A percentile compares a stretch with the other conserved stretches of the same genome.
These are phyloP conservation scores for Andinoacara biseriatus DNA, from an alignment of 2,113 vertebrate genomes.

Conservation along the genomic window DNA sequence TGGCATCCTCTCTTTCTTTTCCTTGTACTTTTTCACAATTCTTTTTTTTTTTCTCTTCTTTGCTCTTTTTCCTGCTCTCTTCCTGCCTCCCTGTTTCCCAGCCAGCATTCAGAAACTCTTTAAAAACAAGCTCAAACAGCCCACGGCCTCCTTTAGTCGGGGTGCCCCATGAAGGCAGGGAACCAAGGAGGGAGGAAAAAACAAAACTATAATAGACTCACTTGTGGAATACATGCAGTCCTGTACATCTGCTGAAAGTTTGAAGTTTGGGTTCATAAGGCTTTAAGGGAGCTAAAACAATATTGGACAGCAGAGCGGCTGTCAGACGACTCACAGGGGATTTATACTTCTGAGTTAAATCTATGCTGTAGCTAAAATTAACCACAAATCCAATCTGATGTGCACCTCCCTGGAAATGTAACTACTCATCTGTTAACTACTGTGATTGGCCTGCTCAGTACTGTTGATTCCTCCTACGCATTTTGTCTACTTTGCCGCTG, in stretches of 20 bases:
- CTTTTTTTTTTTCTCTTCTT: conserved; percentile 14
- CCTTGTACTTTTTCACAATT: neutral
- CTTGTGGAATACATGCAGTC: conserved; percentile 6
- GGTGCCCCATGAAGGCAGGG: conserved; percentile 11
- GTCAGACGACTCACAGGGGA: conserved; percentile 12
- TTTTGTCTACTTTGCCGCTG: neutral
- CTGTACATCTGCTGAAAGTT: conserved; percentile 15
- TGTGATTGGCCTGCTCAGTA: neutral
- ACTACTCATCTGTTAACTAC: neutral
- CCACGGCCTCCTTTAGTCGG: neutral
- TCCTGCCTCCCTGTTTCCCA: conserved; percentile 32
- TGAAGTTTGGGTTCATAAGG: conserved; percentile 46
- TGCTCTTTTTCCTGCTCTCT: neutral
- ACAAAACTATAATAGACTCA: conserved; percentile 20
- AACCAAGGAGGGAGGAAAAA: conserved; percentile 5
- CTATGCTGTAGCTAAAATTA: neutral
- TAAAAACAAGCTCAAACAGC: conserved; percentile 59
- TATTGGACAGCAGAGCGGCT: conserved; percentile 24
- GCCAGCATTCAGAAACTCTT: conserved; percentile 23
- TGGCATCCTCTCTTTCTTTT: conserved; percentile 27
- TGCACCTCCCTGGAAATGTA: neutral
- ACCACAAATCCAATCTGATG: neutral
- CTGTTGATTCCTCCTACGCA: neutral
- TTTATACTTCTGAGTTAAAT: neutral
- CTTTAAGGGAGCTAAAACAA: conserved; percentile 45